Evolutionary conservation across 2,113 vertebrate species (phyloP), one percentile per base, ranked within the genome.

Genomic region (Desmodus rotundus): DNA sequence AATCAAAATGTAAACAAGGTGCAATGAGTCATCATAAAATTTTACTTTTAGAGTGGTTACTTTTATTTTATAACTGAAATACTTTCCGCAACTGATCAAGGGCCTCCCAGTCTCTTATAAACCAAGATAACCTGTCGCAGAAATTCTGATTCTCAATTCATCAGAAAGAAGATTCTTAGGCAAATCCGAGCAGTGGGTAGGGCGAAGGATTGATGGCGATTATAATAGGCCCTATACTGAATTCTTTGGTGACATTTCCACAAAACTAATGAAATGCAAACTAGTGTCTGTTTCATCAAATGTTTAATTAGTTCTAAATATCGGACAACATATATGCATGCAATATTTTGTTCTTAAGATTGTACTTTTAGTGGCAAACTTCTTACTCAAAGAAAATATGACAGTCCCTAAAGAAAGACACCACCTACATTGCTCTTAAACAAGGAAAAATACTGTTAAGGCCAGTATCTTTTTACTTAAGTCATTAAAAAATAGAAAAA

Each of bases 401-500:
- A 87, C 58, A 96, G 89, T 95, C 97, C 78, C 89, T 92, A 54
- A 80, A 61, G 74, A 80, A 96, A 96, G 74, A 76, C 72, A 86
- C 93, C 97, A 98, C 95, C 96, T 95, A 94, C 90, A 94, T 90
- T 97, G 92, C 65, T 97, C 54, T 96, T 56, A 91, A 87, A 91
- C 73, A 96, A 52, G 82, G 65, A 96, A 98, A 96, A 97, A 56
- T 0, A 0, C 33, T 93, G 96, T 87, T 82, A 92, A 95, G 85
- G 81, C 91, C 58, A 83, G 41, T 87, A 96, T 97, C 90, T 76
- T 83, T 82, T 96, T 87, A 93, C 68, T 70, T 97, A 96, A 94
- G 72, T 93, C 70, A 70, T 56, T 96, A 95, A 38, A 68, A 70
- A 87, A 84, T 9, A 87, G 87, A 6, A 10, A 97, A 96, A 97